Base-by-base conservation (phyloP, 1,140 invertebrate species). In the Temnothorax longispinosus region DNA sequence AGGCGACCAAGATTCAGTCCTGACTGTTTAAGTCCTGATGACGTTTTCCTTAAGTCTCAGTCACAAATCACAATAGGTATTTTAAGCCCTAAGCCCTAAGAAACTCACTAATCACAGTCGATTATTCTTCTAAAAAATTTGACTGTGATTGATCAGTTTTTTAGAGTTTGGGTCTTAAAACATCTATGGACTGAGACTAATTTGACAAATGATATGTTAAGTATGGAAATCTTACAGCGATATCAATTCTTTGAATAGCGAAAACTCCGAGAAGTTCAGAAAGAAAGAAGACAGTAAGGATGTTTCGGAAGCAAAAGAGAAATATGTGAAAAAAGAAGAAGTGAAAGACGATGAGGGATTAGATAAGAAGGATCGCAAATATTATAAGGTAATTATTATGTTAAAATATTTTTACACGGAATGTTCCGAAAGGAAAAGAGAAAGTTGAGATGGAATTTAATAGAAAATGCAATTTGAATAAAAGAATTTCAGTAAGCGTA, bases 241-340 rank as follows among this genome's bases (percentile, higher is more conserved):
- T 60, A 41, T 52, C 2, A 62, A 60, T 84, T 75, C 11, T 84
- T 60, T 84, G 41, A 75, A 5, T 82, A 93, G 93, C 87, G 92
- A 95, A 81, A 94, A 54, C 50, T 88, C 88, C 10, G 93, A 94
- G 18, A 94, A 95, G 86, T 60, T 90, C 11, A 92, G 93, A 69
- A 95, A 96, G 87, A 95, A 94, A 82, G 93, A 94, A 27, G 94
- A 95, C 35, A 90, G 56, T 27, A 93, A 94, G 86, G 95, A 96
- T 74, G 93, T 94, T 77, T 78, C 76, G 67, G 95, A 96, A 54
- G 71, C 90, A 0, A 95, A 94, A 90, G 96, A 96, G 58, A 96
- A 96, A 91, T 94, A 95, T 80, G 87, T 86, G n/a, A 95, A 95
- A 92, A 95, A 96, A 90, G 95, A 95, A 18, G 96, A 96, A 86